Percentiles rank a stretch among this genome's conserved stretches.
Evolutionary conservation across 2,113 vertebrate species (phyloP).

Genomic region (Corynorhinus townsendii): DNA sequence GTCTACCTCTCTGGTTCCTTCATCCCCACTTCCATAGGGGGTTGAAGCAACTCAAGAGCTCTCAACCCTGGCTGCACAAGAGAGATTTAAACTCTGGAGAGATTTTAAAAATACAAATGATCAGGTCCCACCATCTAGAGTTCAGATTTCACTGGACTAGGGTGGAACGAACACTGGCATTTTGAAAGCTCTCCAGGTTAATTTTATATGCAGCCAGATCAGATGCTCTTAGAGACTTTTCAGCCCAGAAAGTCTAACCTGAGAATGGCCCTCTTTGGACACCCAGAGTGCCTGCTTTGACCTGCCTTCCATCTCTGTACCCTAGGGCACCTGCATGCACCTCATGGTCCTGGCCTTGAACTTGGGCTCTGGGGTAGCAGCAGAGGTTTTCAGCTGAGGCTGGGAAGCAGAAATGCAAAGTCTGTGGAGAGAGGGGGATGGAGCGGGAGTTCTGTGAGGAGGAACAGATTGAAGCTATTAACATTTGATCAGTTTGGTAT

Average conservation of each 20-base stretch:
- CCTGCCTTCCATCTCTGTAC: neutral
- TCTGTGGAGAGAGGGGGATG: conserved; percentile 63
- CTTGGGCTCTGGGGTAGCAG: neutral
- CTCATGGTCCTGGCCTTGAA: neutral
- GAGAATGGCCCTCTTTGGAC: neutral
- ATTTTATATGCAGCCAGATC: neutral
- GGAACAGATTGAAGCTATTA: conserved; percentile 87
- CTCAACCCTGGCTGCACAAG: neutral
- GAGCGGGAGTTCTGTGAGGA: conserved; percentile 67
- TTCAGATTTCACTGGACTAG: neutral
- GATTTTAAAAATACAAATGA: conserved; percentile 20
- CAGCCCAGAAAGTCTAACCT: neutral
- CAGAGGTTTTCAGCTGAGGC: conserved; percentile 48
- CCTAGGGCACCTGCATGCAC: neutral
- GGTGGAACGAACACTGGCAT: neutral
- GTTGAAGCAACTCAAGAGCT: neutral
- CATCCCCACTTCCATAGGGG: neutral
- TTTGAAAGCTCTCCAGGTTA: neutral
- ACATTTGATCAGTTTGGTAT: conserved; percentile 84
- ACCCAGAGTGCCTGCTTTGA: neutral
- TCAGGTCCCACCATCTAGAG: neutral
- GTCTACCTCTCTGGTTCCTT: neutral
- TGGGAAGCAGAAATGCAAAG: conserved; percentile 46
- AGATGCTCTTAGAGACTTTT: neutral
- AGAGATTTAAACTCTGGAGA: neutral